Percentiles rank a stretch among this genome's conserved stretches.
Conservation (phyloP, 2,888 invertebrate species). For the Parelbella ahira region DNA sequence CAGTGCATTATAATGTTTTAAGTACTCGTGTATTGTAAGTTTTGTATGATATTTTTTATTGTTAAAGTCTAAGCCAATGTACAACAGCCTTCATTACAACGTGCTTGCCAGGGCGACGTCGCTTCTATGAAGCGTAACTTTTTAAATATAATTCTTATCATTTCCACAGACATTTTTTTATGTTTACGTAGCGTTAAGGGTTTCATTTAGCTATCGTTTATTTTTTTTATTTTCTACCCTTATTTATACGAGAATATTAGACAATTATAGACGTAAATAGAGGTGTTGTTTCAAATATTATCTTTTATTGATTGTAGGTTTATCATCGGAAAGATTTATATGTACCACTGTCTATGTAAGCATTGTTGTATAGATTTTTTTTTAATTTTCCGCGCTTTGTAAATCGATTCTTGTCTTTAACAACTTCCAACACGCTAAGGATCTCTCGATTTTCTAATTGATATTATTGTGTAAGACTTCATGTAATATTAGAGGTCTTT, state of each 20-base stretch:
- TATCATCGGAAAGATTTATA: slow-evolving; percentile 48
- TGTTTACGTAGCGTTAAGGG: slow-evolving; percentile 40
- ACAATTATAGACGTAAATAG: slow-evolving; percentile 58
- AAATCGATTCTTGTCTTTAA: slow-evolving; percentile 32
- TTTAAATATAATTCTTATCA: slow-evolving; percentile 35
- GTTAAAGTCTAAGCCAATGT: slow-evolving; percentile 52
- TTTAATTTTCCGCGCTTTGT: slow-evolving; percentile 44
- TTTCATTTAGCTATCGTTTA: slow-evolving; percentile 45
- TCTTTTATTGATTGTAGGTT: slow-evolving; percentile 39
- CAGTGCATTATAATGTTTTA: slow-evolving; percentile 70
- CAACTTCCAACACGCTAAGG: slow-evolving; percentile 55
- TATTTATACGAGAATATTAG: slow-evolving; percentile 56
- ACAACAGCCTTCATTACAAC: slow-evolving; percentile 46
- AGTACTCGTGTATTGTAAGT: slow-evolving; percentile 60
- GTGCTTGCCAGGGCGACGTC: slow-evolving; percentile 58
- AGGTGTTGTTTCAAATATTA: slow-evolving; percentile 51
- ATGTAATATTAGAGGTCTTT: slow-evolving; percentile 31
- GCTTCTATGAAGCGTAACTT: slow-evolving; percentile 70
- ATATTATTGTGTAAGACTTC: slow-evolving; percentile 37
- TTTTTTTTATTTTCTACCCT: slow-evolving; percentile 34
- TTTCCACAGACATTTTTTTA: slow-evolving; percentile 32
- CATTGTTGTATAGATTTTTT: slow-evolving; percentile 51
- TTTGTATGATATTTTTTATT: slow-evolving; percentile 68
- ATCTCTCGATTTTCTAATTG: slow-evolving; percentile 59
- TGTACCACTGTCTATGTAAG: slow-evolving; percentile 40